A percentile compares a stretch with the other conserved stretches of the same genome.
Evolutionary conservation across 2,888 invertebrate species (phyloP).

Genomic region (Piscicola geometra): DNA sequence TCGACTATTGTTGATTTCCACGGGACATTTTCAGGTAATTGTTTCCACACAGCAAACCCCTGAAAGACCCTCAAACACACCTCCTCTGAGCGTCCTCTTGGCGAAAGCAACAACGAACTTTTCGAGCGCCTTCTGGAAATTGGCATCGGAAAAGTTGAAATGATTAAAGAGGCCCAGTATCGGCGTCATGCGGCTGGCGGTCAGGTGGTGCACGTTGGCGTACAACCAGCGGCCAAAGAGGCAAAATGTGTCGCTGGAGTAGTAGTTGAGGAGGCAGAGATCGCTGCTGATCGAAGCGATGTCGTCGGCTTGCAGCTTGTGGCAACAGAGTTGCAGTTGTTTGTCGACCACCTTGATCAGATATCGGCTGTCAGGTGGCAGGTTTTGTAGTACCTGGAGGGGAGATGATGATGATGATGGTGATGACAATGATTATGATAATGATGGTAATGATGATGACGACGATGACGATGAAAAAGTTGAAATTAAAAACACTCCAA

Average conservation of each 20-base stretch:
- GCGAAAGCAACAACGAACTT: constrained; percentile 62
- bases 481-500: too few species aligned
- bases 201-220: constrained; percentile 63
- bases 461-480: too few species aligned
- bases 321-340: constrained; percentile 60
- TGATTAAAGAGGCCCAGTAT: constrained; percentile 61
- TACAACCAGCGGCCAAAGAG: constrained; percentile 61
- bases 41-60: too few species aligned
- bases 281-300: constrained; percentile 48
- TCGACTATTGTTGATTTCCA: too few species aligned
- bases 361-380: constrained; percentile 61
- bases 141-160: constrained; percentile 61
- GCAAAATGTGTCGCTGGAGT: constrained; percentile 50
- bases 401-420: too few species aligned
- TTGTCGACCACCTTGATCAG: constrained; percentile 63
- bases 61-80: too few species aligned
- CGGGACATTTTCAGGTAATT: too few species aligned
- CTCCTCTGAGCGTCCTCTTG: background rate
- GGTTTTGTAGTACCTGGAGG: constrained; percentile 55
- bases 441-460: too few species aligned
- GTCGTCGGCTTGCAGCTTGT: constrained; percentile 52
- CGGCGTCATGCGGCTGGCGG: constrained; percentile 59
- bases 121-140: constrained; percentile 63
- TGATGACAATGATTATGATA: too few species aligned
- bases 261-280: constrained; percentile 41